Evolutionary conservation across 1,140 invertebrate species (phyloP).

Genomic region (Heterodera carotae): DNA sequence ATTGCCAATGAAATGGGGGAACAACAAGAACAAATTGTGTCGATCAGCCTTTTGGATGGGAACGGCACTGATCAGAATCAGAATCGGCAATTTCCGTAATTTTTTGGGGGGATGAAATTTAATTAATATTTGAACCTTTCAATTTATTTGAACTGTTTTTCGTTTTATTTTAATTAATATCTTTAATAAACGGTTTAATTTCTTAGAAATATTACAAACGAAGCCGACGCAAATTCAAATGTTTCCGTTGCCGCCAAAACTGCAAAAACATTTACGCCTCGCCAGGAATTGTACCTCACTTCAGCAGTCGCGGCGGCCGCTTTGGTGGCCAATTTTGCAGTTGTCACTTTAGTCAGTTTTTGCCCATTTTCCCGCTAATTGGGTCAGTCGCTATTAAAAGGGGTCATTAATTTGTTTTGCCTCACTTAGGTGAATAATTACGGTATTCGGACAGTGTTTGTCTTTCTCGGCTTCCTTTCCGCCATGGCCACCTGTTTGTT

Average conservation of each 20-base stretch:
- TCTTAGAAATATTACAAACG: not conserved
- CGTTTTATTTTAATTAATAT: not conserved
- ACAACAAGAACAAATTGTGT: not conserved
- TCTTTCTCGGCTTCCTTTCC: slow-evolving; percentile 46
- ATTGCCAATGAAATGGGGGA: slow-evolving; percentile 2
- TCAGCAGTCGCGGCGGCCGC: slow-evolving; percentile 51
- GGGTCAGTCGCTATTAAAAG: slow-evolving; percentile 1
- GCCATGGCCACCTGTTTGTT: slow-evolving; percentile 43
- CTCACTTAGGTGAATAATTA: slow-evolving; percentile 48
- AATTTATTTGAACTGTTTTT: not conserved
- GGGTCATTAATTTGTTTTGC: slow-evolving; percentile 4
- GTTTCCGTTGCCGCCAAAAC: slow-evolving; percentile 17
- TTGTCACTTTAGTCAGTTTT: slow-evolving; percentile 44
- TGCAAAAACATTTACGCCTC: slow-evolving; percentile 32
- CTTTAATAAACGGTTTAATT: slow-evolving; percentile 1
- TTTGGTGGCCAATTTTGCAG: slow-evolving; percentile 52
- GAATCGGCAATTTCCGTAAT: too few species aligned
- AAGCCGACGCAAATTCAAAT: not conserved
- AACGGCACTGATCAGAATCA: slow-evolving; percentile 1
- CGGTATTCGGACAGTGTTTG: slow-evolving; percentile 51
- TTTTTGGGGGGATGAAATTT: not conserved
- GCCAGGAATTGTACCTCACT: slow-evolving; percentile 41
- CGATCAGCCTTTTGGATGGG: not conserved
- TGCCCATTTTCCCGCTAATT: slow-evolving; percentile 19
- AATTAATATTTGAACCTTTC: not conserved